These are phyloP conservation scores for Meghimatium bilineatum DNA, from an alignment of 2,888 invertebrate species.

Conservation along the genomic window DNA sequence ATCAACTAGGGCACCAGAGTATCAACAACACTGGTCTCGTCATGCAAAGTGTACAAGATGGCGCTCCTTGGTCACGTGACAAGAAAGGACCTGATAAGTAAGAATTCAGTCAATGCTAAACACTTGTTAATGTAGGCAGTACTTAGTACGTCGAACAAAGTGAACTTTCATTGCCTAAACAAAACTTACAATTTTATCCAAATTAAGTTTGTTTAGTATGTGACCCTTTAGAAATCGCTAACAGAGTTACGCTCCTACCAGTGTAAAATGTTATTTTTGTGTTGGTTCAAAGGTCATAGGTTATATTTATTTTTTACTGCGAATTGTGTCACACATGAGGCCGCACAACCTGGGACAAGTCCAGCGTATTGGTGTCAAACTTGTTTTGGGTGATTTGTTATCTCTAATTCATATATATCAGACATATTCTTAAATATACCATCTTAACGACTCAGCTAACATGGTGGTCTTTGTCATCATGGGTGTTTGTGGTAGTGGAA, in stretches of 20 bases:
- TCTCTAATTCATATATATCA: neutral
- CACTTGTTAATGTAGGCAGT: neutral
- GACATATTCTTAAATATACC: neutral
- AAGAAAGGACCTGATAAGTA: too few relatives aligned
- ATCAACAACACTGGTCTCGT: constrained; percentile 17
- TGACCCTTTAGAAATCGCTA: neutral
- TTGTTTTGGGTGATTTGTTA: neutral
- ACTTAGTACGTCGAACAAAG: neutral
- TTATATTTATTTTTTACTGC: neutral
- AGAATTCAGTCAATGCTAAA: neutral
- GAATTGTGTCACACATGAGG: neutral
- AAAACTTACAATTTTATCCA: neutral
- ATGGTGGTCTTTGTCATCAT: constrained; percentile 62
- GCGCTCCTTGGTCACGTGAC: constrained; percentile 52
- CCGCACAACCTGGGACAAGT: neutral
- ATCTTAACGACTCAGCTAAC: neutral
- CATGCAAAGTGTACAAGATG: constrained; percentile 49
- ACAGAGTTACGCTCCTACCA: neutral
- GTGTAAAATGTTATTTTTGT: neutral
- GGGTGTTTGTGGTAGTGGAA: constrained; percentile 69
- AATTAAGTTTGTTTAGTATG: neutral
- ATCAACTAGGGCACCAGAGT: too few relatives aligned
- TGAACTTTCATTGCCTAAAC: neutral
- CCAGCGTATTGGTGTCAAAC: neutral
- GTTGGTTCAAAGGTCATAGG: constrained; percentile 32